Conservation (phyloP, 2,113 vertebrate species). For the Brachyistius frenatus region DNA sequence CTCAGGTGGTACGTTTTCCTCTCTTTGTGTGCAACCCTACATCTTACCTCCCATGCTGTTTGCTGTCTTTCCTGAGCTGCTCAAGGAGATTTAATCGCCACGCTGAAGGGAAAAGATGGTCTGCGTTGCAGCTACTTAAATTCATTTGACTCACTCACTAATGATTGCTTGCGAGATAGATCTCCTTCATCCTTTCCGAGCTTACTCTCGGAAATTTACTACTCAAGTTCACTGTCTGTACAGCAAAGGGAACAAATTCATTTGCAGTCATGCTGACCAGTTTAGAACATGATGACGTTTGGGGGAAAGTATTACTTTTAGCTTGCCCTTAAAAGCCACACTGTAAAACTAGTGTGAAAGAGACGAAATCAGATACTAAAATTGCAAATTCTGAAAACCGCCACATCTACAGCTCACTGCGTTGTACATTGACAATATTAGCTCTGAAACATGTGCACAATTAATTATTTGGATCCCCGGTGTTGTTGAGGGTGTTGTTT, state of each 20-base stretch:
- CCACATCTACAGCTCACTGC: conserved; percentile 10
- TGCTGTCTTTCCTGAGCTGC: conserved; percentile 39
- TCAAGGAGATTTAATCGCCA: conserved; percentile 63
- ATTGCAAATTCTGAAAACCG: conserved; percentile 50
- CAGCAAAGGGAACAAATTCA: conserved; percentile 75
- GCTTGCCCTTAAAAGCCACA: conserved; percentile 55
- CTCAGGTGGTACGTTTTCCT: conserved; percentile 39
- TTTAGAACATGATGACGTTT: conserved; percentile 73
- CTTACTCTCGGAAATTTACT: conserved; percentile 72
- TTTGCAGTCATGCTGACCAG: conserved; percentile 71
- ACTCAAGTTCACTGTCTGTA: conserved; percentile 62
- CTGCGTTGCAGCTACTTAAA: conserved; percentile 43
- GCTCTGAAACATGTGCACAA: conserved; percentile 35
- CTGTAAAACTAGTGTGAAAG: conserved; percentile 69
- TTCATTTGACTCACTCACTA: conserved; percentile 61
- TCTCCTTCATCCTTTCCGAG: conserved; percentile 66
- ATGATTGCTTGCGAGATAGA: conserved; percentile 53
- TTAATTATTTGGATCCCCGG: conserved; percentile 57
- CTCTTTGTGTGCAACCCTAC: conserved; percentile 38
- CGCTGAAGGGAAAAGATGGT: conserved; percentile 60
- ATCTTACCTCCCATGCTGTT: conserved; percentile 38
- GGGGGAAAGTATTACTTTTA: conserved; percentile 74
- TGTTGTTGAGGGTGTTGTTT: conserved; percentile 51
- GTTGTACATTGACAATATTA: conserved; percentile 32
- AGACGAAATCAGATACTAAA: conserved; percentile 67